Base-by-base conservation (phyloP, 2,113 vertebrate genomes). In the Heteronetta atricapilla region DNA sequence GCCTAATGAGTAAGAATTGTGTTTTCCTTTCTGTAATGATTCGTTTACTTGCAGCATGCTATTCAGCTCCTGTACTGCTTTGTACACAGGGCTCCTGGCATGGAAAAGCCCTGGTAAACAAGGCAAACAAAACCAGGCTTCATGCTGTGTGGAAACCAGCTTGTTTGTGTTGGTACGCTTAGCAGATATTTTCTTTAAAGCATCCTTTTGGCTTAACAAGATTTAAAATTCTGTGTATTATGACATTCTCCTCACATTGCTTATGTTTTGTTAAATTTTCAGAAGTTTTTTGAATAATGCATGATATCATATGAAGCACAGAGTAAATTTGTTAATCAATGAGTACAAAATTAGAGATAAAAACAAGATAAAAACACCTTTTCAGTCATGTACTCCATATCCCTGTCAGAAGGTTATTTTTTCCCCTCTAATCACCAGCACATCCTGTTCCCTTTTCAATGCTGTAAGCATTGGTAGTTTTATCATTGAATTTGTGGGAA, bases 241-340 rank as follows among this genome's bases (percentile, higher is more conserved):
- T 38, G 44, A 55, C 34, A 91, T 79, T 85, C 78, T 79, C 34
- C 7, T 72, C 66, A 66, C 5, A 1, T 82, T 93, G 58, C 46
- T 89, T 46, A 59, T 59, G 75, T 93, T 95, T 91, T 95, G 89
- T 94, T 93, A 94, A 94, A 90, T 73, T 96, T 87, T 93, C 78
- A 95, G 83, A 82, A 90, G 81, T n/a, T 90, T 42, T 22, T 84
- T 97, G 88, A 96, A 97, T 95, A 95, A 96, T 92, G 38, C 81
- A 97, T 96, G 77, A 42, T 94, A 89, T 67, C 67, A 52, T 79
- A 38, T 3, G 55, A 95, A 93, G 74, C 69, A 90, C 31, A 80
- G 46, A 80, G 67, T 53, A 90, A 87, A 90, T 94, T 62, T 94
- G 31, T 93, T 96, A 92, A 96, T 96, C 17, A 29, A 42, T 70